Conservation (phyloP, 2,797 vertebrate species). For the Sternarchorhynchus goeldii region DNA sequence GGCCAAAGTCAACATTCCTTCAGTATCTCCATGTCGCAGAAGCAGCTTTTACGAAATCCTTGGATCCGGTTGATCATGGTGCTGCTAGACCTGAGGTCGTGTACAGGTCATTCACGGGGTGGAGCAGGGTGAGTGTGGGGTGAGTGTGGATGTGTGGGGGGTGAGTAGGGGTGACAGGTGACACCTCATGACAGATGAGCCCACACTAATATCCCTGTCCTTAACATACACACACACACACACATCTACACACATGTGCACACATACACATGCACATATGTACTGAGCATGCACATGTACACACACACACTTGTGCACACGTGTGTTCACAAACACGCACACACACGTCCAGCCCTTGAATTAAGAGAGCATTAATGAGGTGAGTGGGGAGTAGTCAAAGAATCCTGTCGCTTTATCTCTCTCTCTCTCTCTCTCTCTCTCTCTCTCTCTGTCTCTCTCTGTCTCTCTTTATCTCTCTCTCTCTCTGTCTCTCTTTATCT, state of each 20-base stretch:
- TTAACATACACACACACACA: too few species aligned
- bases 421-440: not conserved
- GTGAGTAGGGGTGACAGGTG: too few species aligned
- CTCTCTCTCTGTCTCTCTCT: not conserved
- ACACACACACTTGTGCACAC: too few species aligned
- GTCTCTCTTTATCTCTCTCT: not conserved
- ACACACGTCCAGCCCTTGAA: slow-evolving; percentile 23
- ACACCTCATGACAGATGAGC: too few species aligned
- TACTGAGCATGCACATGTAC: too few species aligned
- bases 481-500: not conserved
- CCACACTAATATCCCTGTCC: too few species aligned
- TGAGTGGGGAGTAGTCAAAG: too few species aligned
- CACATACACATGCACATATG: too few species aligned
- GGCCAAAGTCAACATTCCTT: slow-evolving; percentile 61
- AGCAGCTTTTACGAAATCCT: slow-evolving; percentile 62
- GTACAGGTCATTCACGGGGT: not conserved
- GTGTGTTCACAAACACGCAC: slow-evolving; percentile 46
- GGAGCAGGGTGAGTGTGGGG: not conserved
- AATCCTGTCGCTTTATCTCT: not conserved
- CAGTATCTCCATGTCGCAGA: slow-evolving; percentile 50
- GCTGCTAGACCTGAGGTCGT: slow-evolving; percentile 4
- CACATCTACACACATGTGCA: too few species aligned
- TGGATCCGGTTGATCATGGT: slow-evolving; percentile 44
- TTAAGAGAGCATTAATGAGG: slow-evolving; percentile 60
- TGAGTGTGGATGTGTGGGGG: too few species aligned